Base-by-base conservation (phyloP, 2,113 vertebrate species). In the Cebidichthys violaceus region DNA sequence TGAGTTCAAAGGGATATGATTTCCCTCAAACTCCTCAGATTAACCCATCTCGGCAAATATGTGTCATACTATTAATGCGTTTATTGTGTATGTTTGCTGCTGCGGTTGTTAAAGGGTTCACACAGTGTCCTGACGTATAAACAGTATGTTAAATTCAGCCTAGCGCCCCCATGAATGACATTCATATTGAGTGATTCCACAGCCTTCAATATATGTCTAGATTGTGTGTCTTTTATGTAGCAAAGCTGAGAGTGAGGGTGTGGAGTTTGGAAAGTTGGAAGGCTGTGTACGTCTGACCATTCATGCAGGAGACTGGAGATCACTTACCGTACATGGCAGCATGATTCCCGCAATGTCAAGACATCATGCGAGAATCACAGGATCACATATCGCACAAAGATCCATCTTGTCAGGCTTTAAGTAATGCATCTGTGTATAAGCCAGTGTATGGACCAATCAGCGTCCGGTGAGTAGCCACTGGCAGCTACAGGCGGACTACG, bases 1-100 rank as follows among this genome's bases (percentile, higher is more conserved):
- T 83, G 74, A 92, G 90, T 86, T 92, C 84, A 88, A 81, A 86
- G 67, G 75, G 65, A 81, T 81, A 72, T 82, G 73, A 81, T 87
- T 86, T 90, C 76, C 66, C 71, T 60, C 74, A 83, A 86, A 82
- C 66, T 73, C 79, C 79, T 84, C 81, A 59, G 24, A 81, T 70
- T 45, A 39, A 75, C 2, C 67, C 37, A 81, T 70, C 33, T 52
- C 69, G 43, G 61, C 79, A 82, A 84, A 68, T 79, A 50, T 65
- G 72, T 85, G 75, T 86, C 66, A 80, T 73, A 65, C 82, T 84
- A 76, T 69, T 73, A 52, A 61, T 72, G 82, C 13, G 24, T 85
- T 77, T 6, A 82, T 71, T 43, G 70, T 29, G 37, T 20, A 41
- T 70, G 11, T 67, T 37, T 77, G 71, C 62, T 84, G 37, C 29